phyloP scores from a whole-genome alignment of 2,888 invertebrate species.

The Agrenia bidenticulata region DNA sequence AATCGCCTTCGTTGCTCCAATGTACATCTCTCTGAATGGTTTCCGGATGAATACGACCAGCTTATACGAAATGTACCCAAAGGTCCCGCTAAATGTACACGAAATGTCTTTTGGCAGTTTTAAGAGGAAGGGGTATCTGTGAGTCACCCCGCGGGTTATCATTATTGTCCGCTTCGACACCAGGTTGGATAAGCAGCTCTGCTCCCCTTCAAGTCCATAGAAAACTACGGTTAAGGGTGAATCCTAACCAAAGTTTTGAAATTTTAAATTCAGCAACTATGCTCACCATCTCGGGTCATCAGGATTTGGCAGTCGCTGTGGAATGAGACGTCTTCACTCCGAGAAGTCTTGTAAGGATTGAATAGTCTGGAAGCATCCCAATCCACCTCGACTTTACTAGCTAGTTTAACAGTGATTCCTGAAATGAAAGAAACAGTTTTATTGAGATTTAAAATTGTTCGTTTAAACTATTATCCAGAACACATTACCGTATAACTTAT shows the following conservation, averaged over 20 bases:
- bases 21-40: constrained; percentile 20
- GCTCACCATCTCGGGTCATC: neutral
- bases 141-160: constrained; percentile 26
- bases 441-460: neutral
- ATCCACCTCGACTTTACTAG: constrained; percentile 29
- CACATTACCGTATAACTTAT: constrained; percentile 25
- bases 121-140: constrained; percentile 29
- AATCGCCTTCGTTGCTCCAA: constrained; percentile 25
- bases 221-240: too few relatives aligned
- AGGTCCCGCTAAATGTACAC: constrained; percentile 24
- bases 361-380: constrained; percentile 30
- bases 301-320: constrained; percentile 27
- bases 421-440: neutral
- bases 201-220: neutral
- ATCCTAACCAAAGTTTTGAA: neutral
- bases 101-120: constrained; percentile 32
- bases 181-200: constrained; percentile 17
- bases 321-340: constrained; percentile 26
- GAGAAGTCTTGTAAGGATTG: constrained; percentile 11
- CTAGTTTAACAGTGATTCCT: constrained; percentile 31
- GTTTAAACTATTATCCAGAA: neutral
- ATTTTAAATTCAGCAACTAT: neutral
- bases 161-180: constrained; percentile 25
- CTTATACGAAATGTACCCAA: constrained; percentile 31
- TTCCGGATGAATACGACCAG: constrained; percentile 22